Evolutionary conservation across 2,888 invertebrate genomes (phyloP).

Genomic region (Cyclophora albipunctata): DNA sequence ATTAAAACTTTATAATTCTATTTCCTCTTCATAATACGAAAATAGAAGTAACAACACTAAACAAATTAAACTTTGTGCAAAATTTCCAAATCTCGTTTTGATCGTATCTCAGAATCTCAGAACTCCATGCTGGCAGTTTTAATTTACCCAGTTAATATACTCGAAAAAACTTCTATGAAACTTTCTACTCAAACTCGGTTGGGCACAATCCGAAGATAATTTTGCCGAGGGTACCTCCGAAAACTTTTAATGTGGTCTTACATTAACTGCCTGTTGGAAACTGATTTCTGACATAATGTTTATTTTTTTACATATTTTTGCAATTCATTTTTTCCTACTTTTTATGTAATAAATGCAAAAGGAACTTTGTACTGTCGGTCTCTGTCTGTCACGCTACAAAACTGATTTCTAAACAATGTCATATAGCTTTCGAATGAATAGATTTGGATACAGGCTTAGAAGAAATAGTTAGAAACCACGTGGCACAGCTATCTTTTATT

Average conservation of each 20-base stretch:
- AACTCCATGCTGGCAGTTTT: constrained; percentile 27
- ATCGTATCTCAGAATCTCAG: constrained; percentile 16
- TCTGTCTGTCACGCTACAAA: no score
- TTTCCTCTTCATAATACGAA: neutral
- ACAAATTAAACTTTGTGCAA: constrained; percentile 19
- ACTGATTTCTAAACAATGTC: no score
- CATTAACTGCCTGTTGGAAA: constrained; percentile 30
- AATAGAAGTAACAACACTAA: constrained; percentile 11
- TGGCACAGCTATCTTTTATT: no score
- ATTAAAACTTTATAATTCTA: no score
- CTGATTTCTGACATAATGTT: constrained; percentile 21
- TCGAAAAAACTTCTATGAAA: constrained; percentile 22
- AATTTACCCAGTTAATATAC: constrained; percentile 42
- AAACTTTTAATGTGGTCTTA: constrained; percentile 51
- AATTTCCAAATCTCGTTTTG: constrained; percentile 18
- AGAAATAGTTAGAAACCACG: no score
- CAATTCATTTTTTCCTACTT: no score
- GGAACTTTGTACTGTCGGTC: no score
- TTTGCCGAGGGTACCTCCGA: constrained; percentile 33
- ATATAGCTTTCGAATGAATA: no score
- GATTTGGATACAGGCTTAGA: no score
- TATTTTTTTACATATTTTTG: no score
- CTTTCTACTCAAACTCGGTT: constrained; percentile 26
- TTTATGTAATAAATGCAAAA: no score
- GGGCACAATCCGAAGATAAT: constrained; percentile 46